Conservation (phyloP, 2,888 invertebrate species). For the Hofmannophila pseudospretella region DNA sequence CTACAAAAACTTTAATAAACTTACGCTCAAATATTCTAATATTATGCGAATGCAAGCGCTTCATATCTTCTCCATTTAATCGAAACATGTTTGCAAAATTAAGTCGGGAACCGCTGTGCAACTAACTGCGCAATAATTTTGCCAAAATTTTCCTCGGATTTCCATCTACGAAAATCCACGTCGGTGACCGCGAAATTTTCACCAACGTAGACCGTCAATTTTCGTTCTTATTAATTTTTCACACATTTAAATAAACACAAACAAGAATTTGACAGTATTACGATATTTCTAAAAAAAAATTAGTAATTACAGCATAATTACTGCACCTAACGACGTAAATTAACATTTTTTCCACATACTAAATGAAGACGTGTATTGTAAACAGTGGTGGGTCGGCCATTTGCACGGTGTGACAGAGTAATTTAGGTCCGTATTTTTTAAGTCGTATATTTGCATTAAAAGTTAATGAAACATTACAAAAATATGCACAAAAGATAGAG, state of each 20-base stretch:
- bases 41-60: slow-evolving; percentile 46
- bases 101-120: neutral
- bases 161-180: slow-evolving; percentile 29
- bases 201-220: slow-evolving; percentile 34
- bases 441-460: slow-evolving; percentile 57
- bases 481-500: slow-evolving; percentile 62
- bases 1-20: slow-evolving; percentile 20
- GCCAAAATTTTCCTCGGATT: neutral
- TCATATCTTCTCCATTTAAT: slow-evolving; percentile 46
- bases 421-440: slow-evolving; percentile 76
- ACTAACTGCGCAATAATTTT: slow-evolving; percentile 2
- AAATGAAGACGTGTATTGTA: slow-evolving; percentile 69
- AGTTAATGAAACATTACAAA: slow-evolving; percentile 60
- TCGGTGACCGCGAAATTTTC: slow-evolving; percentile 42
- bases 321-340: slow-evolving; percentile 28
- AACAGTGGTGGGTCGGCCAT: slow-evolving; percentile 85
- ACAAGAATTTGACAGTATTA: slow-evolving; percentile 14
- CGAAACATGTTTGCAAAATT: slow-evolving; percentile 44
- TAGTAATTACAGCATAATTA: slow-evolving; percentile 38
- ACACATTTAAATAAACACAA: slow-evolving; percentile 13
- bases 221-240: slow-evolving; percentile 34
- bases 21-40: slow-evolving; percentile 51
- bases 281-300: slow-evolving; percentile 35
- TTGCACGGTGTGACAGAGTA: slow-evolving; percentile 82
- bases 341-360: slow-evolving; percentile 31